Evolutionary conservation across 2,797 vertebrate species (phyloP).

Genomic region (Parambassis ranga): DNA sequence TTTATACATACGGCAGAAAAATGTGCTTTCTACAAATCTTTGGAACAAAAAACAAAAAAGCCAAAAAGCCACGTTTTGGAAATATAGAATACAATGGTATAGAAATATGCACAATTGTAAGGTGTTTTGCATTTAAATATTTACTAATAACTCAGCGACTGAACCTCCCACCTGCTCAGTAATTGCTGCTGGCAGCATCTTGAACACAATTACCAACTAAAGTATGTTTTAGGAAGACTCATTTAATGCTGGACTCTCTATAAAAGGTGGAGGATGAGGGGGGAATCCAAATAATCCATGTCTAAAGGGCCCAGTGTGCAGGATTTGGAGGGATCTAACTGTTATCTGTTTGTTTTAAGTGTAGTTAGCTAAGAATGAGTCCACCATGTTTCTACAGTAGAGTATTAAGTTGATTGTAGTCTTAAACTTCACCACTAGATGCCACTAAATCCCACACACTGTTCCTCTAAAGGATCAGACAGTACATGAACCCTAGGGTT

Average conservation of each 20-base stretch:
- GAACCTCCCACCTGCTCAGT: slow-evolving; percentile 68
- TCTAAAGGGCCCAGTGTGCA: too few relatives aligned
- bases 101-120: slow-evolving; percentile 81
- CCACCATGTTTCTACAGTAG: too few relatives aligned
- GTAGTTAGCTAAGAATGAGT: too few relatives aligned
- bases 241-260: slow-evolving; percentile 66
- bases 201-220: slow-evolving; percentile 56
- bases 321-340: too few relatives aligned
- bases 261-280: slow-evolving; percentile 63
- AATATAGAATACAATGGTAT: slow-evolving; percentile 76
- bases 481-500: slow-evolving; percentile 41
- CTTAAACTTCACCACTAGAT: too few relatives aligned
- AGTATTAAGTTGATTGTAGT: too few relatives aligned
- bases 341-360: too few relatives aligned
- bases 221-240: slow-evolving; percentile 77
- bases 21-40: slow-evolving; percentile 85
- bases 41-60: slow-evolving; percentile 82
- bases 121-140: slow-evolving; percentile 79
- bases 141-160: slow-evolving; percentile 51
- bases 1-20: slow-evolving; percentile 75
- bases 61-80: slow-evolving; percentile 75
- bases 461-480: slow-evolving; percentile 38
- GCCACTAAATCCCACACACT: too few relatives aligned
- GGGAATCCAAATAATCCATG: slow-evolving; percentile 62
- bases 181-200: slow-evolving; percentile 60